Conservation (phyloP, 2,113 vertebrate genomes). For the Microcebus lehilahytsara region DNA sequence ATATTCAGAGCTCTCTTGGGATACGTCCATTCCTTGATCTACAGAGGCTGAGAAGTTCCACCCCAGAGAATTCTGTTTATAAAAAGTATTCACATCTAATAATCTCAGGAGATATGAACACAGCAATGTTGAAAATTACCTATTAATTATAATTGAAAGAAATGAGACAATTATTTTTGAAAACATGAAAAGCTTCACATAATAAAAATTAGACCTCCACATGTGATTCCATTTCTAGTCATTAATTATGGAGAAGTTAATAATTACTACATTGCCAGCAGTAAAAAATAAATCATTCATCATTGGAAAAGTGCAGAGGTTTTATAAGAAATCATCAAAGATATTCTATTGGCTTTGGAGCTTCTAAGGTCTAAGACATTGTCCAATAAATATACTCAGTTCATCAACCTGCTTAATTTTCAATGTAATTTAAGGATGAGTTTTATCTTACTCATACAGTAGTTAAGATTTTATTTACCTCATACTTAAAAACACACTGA, state of each 20-base stretch:
- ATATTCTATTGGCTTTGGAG: not conserved
- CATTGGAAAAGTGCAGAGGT: not conserved
- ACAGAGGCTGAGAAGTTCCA: not conserved
- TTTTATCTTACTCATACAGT: not conserved
- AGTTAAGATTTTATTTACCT: not conserved
- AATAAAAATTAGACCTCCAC: conserved; percentile 29
- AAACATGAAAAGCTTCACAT: conserved; percentile 38
- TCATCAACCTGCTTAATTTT: not conserved
- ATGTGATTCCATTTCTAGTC: conserved; percentile 48
- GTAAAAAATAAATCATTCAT: conserved; percentile 44
- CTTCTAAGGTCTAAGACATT: not conserved
- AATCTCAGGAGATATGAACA: not conserved
- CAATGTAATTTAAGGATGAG: not conserved
- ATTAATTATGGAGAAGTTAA: conserved; percentile 53
- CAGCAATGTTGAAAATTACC: conserved; percentile 16
- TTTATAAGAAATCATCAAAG: not conserved
- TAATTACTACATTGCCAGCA: conserved; percentile 47
- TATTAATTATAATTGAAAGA: conserved; percentile 35
- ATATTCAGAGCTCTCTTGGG: not conserved
- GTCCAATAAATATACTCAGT: not conserved
- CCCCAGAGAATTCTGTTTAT: conserved; percentile 56
- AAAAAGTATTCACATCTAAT: conserved; percentile 60
- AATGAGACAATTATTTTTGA: conserved; percentile 45
- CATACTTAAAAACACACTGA: not conserved
- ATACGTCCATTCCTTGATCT: not conserved